A percentile compares a stretch with the other conserved stretches of the same genome.
These are phyloP conservation scores for Chascanopsetta lugubris DNA, from an alignment of 2,113 vertebrate genomes.

Conservation along the genomic window DNA sequence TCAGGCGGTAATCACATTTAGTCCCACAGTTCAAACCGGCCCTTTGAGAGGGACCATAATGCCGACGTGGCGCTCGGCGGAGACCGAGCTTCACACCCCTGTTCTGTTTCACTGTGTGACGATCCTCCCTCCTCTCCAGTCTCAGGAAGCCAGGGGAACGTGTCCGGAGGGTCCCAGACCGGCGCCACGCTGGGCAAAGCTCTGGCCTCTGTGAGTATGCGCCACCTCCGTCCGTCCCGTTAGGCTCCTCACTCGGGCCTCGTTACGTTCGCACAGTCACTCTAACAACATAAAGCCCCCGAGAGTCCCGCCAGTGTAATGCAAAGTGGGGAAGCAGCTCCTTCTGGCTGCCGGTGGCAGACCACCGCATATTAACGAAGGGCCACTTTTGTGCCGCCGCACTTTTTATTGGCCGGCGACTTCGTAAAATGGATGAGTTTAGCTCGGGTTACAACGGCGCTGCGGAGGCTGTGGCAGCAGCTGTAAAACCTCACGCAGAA, in stretches of 20 bases:
- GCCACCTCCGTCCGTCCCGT: slow-evolving; percentile 46
- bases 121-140: slow-evolving; percentile 63
- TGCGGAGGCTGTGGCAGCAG: slow-evolving; percentile 63
- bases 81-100: too few relatives aligned
- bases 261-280: slow-evolving; percentile 45
- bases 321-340: slow-evolving; percentile 36
- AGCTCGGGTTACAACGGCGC: slow-evolving; percentile 66
- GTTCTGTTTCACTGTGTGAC: background rate
- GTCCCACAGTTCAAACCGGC: too few relatives aligned
- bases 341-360: slow-evolving; percentile 25
- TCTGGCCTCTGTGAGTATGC: slow-evolving; percentile 93
- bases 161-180: slow-evolving; percentile 90
- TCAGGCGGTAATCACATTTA: too few relatives aligned
- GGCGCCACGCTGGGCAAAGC: slow-evolving; percentile 95
- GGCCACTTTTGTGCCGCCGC: slow-evolving; percentile 30
- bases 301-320: slow-evolving; percentile 35
- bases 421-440: slow-evolving; percentile 76
- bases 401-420: slow-evolving; percentile 69
- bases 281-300: slow-evolving; percentile 38
- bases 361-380: slow-evolving; percentile 44
- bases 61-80: too few relatives aligned
- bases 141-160: slow-evolving; percentile 86
- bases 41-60: too few relatives aligned
- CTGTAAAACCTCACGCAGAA: slow-evolving; percentile 63
- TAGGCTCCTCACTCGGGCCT: slow-evolving; percentile 42